Base-by-base conservation (phyloP, 2,888 invertebrate genomes). In the Drosophila barbarae region DNA sequence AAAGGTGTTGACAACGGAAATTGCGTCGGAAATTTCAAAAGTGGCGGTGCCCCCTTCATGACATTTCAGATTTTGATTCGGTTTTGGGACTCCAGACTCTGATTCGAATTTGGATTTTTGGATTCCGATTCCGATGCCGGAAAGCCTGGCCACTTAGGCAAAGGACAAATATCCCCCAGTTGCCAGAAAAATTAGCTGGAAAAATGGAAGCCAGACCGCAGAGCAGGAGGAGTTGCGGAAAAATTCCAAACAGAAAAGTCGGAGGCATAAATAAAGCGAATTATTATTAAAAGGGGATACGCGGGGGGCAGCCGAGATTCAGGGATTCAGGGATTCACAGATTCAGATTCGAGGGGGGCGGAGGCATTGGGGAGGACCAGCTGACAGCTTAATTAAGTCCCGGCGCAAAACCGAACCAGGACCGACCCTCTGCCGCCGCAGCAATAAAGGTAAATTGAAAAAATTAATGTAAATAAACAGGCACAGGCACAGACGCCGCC, bases 1-100 rank as follows among this genome's bases (percentile, higher is more conserved):
- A 84, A 84, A 82, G 85, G 85, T 84, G 81, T 80, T 79, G 83
- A 69, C 72, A 77, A 50, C 85, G 85, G 82, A 82, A 76, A 85
- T 85, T 82, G 81, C 81, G 73, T 76, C 66, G 85, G 80, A 85
- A 74, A 85, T 82, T 67, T 83, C 70, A 73, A 76, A 80, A 76
- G 76, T 70, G 72, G 12, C 13, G 18, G 8, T 58, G 5, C 76
- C 8, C 18, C 6, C 26, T 7, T 18, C 9, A n/a, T 70, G 66
- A 67, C 73, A 72, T 53, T 59, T 69, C 61, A 49, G 52, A 39
- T 30, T 46, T 18, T 2, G 42, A 42, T 10, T 42, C 8, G 15
- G 36, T 6, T 15, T 36, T 9, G 36, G 5, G 36, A 2, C 15
- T 9, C 15, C 15, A 6, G 3, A 21, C 1, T 21, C 6, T 15